Percentiles rank a stretch among this genome's conserved stretches.
Conservation (phyloP, 2,888 invertebrate species). For the Rhagophthalmus giganteus region DNA sequence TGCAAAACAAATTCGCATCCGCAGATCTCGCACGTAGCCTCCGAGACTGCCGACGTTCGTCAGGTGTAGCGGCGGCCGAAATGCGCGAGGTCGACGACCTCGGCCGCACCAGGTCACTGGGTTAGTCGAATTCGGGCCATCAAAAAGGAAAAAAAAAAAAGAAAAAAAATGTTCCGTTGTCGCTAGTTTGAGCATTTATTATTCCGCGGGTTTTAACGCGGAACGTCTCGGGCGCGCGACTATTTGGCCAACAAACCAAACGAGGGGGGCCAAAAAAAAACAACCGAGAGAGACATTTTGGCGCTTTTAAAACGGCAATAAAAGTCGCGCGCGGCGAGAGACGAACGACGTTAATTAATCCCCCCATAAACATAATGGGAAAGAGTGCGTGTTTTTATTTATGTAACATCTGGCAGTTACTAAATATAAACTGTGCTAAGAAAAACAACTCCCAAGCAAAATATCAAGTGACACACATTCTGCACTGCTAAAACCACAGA, state of each 20-base stretch:
- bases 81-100: conserved; percentile 35
- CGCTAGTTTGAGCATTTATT: conserved; percentile 25
- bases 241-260: too few relatives aligned
- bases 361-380: too few relatives aligned
- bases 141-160: too few relatives aligned
- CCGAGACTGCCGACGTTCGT: conserved; percentile 15
- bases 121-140: conserved; percentile 45
- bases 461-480: conserved; percentile 33
- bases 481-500: conserved; percentile 23
- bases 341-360: too few relatives aligned
- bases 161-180: conserved; percentile 41
- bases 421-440: conserved; percentile 20
- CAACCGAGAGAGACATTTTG: too few relatives aligned
- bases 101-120: conserved; percentile 43
- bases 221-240: conserved; percentile 28
- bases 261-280: too few relatives aligned
- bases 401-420: conserved; percentile 25
- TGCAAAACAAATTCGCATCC: conserved; percentile 1
- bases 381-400: conserved; percentile 26
- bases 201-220: conserved; percentile 19
- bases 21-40: conserved; percentile 14
- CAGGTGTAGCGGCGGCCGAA: conserved; percentile 28
- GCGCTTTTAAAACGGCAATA: too few relatives aligned
- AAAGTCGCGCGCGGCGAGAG: too few relatives aligned
- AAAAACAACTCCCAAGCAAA: conserved; percentile 23